Conservation (phyloP, 2,888 invertebrate genomes). For the Disparrhopalites patrizii region DNA sequence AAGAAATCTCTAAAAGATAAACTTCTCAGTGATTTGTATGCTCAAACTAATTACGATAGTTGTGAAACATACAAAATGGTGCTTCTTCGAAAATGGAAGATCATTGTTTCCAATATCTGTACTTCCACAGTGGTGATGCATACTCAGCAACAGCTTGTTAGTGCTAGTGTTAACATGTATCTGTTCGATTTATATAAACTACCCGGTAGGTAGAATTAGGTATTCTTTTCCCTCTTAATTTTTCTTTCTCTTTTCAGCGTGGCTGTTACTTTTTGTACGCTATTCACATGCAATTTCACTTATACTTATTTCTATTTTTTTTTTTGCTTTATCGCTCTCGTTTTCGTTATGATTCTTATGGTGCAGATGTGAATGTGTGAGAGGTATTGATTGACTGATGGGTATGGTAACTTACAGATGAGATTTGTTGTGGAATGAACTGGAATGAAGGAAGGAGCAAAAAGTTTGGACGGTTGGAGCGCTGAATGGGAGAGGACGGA, state of each 20-base stretch:
- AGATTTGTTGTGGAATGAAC: slow-evolving; percentile 47
- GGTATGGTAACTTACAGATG: slow-evolving; percentile 47
- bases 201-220: too few relatives aligned
- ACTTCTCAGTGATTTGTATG: too few relatives aligned
- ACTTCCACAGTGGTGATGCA: too few relatives aligned
- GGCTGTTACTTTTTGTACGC: slow-evolving; percentile 5
- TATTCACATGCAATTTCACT: background rate
- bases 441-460: slow-evolving; percentile 38
- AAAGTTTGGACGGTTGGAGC: slow-evolving; percentile 38
- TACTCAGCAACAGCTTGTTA: too few relatives aligned
- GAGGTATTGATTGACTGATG: slow-evolving; percentile 45
- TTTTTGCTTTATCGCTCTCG: background rate
- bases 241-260: slow-evolving; percentile 7
- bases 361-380: slow-evolving; percentile 30
- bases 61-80: too few relatives aligned
- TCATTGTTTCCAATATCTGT: too few relatives aligned
- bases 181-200: too few relatives aligned
- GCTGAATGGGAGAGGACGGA: slow-evolving; percentile 40
- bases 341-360: slow-evolving; percentile 9
- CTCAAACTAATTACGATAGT: too few relatives aligned
- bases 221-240: background rate
- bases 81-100: too few relatives aligned
- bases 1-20: too few relatives aligned
- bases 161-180: too few relatives aligned
- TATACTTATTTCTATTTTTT: slow-evolving; percentile 1